Evolutionary conservation across 2,888 invertebrate species (phyloP).

Genomic region (Nowickia ferox): DNA sequence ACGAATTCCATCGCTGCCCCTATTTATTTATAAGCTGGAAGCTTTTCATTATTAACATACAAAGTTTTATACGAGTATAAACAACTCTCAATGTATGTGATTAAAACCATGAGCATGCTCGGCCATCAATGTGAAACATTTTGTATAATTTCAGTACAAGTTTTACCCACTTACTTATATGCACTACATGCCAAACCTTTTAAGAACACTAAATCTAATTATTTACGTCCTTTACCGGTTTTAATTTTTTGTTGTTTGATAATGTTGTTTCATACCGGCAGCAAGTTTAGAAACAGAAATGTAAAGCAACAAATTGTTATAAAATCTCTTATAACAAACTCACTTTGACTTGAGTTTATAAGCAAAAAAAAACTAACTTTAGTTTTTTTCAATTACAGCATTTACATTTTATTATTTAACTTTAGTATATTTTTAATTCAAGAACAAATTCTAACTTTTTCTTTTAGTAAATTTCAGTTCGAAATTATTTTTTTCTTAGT

Average conservation of each 20-base stretch:
- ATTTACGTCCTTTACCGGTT: conserved; percentile 66
- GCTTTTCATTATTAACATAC: too few species aligned
- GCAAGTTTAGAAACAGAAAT: not conserved
- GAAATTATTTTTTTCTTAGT: too few species aligned
- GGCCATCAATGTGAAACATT: conserved; percentile 47
- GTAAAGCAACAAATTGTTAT: not conserved
- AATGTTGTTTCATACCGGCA: not conserved
- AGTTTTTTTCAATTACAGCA: too few species aligned
- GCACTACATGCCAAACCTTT: conserved; percentile 45
- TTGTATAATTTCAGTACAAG: conserved; percentile 43
- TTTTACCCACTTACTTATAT: conserved; percentile 56
- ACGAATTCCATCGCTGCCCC: too few species aligned
- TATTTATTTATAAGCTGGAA: too few species aligned
- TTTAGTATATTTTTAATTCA: too few species aligned
- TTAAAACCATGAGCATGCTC: conserved; percentile 55
- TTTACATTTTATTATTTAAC: too few species aligned
- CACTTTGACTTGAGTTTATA: too few species aligned
- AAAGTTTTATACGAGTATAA: not conserved
- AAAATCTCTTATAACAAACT: too few species aligned
- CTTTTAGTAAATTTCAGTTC: too few species aligned
- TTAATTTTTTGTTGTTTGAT: not conserved
- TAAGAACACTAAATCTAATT: conserved; percentile 49
- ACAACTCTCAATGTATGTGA: not conserved
- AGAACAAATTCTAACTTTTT: too few species aligned
- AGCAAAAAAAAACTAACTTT: too few species aligned